Conservation (phyloP, 2,797 vertebrate genomes). For the Poeciliopsis gracilis region DNA sequence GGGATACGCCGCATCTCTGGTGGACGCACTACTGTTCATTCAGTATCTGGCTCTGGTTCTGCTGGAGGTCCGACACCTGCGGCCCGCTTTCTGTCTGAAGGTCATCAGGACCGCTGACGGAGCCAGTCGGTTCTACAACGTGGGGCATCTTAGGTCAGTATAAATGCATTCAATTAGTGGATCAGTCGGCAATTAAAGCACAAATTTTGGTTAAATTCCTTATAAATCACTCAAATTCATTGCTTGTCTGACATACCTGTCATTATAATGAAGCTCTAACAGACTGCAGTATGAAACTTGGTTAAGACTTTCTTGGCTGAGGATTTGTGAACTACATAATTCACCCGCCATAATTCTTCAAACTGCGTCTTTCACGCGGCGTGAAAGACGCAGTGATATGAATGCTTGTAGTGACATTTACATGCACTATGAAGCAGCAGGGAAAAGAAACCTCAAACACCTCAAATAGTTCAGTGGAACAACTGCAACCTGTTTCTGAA, state of each 20-base stretch:
- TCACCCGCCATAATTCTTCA: too few relatives aligned
- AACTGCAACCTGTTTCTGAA: neutral
- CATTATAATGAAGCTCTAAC: neutral
- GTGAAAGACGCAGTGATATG: neutral
- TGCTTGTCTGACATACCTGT: neutral
- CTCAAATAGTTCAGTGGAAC: neutral
- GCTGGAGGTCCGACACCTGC: conserved; percentile 89
- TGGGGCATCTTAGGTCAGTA: conserved; percentile 88
- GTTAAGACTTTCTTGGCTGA: neutral
- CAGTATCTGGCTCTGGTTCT: conserved; percentile 91
- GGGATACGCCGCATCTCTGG: conserved; percentile 88
- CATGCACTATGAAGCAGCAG: neutral
- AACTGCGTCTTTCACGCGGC: too few relatives aligned
- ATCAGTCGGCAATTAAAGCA: neutral
- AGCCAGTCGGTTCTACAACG: conserved; percentile 88
- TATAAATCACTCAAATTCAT: neutral
- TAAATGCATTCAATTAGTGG: neutral
- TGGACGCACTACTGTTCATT: conserved; percentile 90
- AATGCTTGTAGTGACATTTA: rapidly evolving
- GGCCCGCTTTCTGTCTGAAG: conserved; percentile 90
- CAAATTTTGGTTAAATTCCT: neutral
- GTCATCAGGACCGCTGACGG: conserved; percentile 89
- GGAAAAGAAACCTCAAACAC: neutral
- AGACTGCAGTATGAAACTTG: neutral
- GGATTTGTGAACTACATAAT: too few relatives aligned